Base-by-base conservation (phyloP, 1,140 invertebrate species). In the Himalopsyche phryganea region DNA sequence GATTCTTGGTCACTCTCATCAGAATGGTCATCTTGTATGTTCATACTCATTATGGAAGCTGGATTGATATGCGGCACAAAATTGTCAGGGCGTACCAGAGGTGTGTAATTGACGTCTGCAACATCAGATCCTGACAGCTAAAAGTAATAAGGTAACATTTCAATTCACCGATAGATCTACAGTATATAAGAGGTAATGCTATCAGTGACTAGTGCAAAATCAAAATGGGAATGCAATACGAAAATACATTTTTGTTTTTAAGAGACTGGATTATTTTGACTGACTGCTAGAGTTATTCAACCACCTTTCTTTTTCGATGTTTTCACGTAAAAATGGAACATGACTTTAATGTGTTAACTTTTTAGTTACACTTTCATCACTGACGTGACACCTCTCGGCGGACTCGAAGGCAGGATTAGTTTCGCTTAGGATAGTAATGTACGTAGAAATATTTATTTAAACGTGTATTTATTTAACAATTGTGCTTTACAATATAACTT, bases 11-110 rank as follows among this genome's bases (percentile, higher is more conserved):
- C 61, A 47, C 54, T 58, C 20, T 64, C 62, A 35, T 58, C 53
- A 10, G 53, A 47, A 17, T 60, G 50, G 45, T 64, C 62, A 32
- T 63, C 61, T 17, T 45, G 41, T 33, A 63, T 60, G 28, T 60
- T 60, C 62, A 64, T 64, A 23, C 46, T 64, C 62, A 64, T 64
- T 9, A 60, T 42, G 23, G 58, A 60, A 7, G 54, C 41, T 6
- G 57, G 57, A 19, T 58, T 64, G 13, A 60, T 35, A 28, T 60
- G 50, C 7, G 58, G 49, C 9, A 52, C 59, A 7, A 52, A 58
- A 46, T 58, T 58, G 10, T 52, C 50, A 2, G 62, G 62, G 20
- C 62, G 42, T 14, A 41, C 28, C 20, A 64, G 28, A 4, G 62
- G 62, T 5, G 49, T 60, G 19, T 63, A 63, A 10, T 63, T 52